Conservation (phyloP, 1,140 invertebrate species). For the Cardiocondyla obscurior region DNA sequence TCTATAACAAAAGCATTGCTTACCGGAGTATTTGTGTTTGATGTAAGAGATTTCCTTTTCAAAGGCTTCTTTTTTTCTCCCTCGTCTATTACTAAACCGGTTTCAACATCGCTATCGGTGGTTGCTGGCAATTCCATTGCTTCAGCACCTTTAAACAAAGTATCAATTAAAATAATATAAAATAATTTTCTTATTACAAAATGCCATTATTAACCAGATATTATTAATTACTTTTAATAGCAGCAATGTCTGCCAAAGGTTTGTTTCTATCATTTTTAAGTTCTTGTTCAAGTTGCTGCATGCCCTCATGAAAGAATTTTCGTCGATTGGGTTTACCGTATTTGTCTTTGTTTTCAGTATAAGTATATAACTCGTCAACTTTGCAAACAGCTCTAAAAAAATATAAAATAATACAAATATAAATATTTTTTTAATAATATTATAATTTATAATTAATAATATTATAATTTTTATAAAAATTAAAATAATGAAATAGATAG, state of each 20-base stretch:
- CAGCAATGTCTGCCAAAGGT: slow-evolving; percentile 45
- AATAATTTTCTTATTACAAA: neutral
- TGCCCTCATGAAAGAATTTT: slow-evolving; percentile 88
- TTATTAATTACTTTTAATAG: slow-evolving; percentile 62
- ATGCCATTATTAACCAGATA: neutral
- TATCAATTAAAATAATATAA: slow-evolving; percentile 49
- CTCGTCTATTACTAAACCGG: slow-evolving; percentile 86
- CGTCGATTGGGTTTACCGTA: slow-evolving; percentile 87
- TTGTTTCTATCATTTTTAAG: slow-evolving; percentile 75
- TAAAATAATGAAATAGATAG: neutral
- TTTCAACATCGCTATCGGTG: slow-evolving; percentile 82
- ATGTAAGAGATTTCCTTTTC: slow-evolving; percentile 76
- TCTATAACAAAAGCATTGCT: slow-evolving; percentile 33
- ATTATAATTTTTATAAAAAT: neutral
- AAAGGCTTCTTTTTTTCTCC: slow-evolving; percentile 82
- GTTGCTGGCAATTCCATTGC: slow-evolving; percentile 61
- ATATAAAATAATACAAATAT: slow-evolving; percentile 44
- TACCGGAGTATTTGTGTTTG: slow-evolving; percentile 73
- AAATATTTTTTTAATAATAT: slow-evolving; percentile 17
- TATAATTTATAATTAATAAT: too few relatives aligned
- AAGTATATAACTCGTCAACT: slow-evolving; percentile 83
- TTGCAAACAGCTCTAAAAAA: slow-evolving; percentile 82
- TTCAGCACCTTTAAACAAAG: slow-evolving; percentile 53
- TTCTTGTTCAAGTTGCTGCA: slow-evolving; percentile 86
- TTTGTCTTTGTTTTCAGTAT: slow-evolving; percentile 87